Conservation (phyloP, 2,888 invertebrate species). For the Synergus itoensis region DNA sequence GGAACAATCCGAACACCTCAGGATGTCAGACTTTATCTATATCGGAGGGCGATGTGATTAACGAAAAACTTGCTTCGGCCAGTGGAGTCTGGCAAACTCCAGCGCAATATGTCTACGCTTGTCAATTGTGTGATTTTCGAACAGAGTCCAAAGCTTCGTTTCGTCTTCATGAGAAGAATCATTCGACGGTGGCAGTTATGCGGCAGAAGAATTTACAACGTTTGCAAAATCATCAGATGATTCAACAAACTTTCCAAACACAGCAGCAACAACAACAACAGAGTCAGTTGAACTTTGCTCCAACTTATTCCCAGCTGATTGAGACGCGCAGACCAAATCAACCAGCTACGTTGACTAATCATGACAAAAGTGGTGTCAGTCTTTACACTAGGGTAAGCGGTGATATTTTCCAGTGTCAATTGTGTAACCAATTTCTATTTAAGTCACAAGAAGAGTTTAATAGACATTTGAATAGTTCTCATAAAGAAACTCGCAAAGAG, state of each 20-base stretch:
- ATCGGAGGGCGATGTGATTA: not conserved
- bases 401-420: slow-evolving; percentile 20
- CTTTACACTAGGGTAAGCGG: slow-evolving; percentile 16
- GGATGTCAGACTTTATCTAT: not conserved
- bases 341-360: not conserved
- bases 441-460: not conserved
- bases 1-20: slow-evolving; percentile 1
- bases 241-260: not conserved
- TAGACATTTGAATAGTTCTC: slow-evolving; percentile 2
- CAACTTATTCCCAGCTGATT: not conserved
- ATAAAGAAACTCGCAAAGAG: slow-evolving; percentile 5
- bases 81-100: not conserved
- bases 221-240: not conserved
- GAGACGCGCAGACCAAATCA: not conserved
- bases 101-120: not conserved
- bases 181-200: not conserved
- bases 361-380: not conserved
- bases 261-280: not conserved
- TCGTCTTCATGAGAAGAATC: slow-evolving; percentile 12
- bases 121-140: slow-evolving; percentile 16
- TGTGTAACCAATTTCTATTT: slow-evolving; percentile 1
- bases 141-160: slow-evolving; percentile 6
- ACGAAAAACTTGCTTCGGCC: not conserved
- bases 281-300: not conserved
- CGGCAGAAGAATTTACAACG: not conserved